A percentile compares a stretch with the other conserved stretches of the same genome.
These are phyloP conservation scores for Anomalospiza imberbis DNA, from an alignment of 2,797 vertebrate species.

Conservation along the genomic window DNA sequence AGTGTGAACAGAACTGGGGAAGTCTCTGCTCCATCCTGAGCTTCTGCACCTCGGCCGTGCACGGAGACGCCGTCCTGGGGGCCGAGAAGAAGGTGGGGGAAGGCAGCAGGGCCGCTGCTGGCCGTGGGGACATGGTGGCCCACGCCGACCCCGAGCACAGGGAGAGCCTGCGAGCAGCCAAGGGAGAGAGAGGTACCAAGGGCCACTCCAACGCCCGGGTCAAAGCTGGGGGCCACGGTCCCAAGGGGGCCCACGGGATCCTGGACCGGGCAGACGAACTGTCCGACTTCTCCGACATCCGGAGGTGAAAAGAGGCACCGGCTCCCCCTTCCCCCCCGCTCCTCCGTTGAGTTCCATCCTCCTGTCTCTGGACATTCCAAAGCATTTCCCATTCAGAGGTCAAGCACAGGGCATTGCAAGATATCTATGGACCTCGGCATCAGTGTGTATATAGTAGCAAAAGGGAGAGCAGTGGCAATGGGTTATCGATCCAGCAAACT, in stretches of 20 bases:
- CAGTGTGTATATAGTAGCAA: constrained; percentile 66
- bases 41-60: constrained; percentile 81
- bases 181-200: constrained; percentile 83
- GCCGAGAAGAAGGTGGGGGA: constrained; percentile 60
- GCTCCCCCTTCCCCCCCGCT: not conserved
- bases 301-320: constrained; percentile 85
- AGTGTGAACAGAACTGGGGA: constrained; percentile 97
- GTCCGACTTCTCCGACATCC: constrained; percentile 86
- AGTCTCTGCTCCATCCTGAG: constrained; percentile 94
- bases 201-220: constrained; percentile 76
- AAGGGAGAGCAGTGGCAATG: constrained; percentile 64
- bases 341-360: constrained; percentile 75
- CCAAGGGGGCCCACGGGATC: constrained; percentile 81
- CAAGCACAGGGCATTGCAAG: constrained; percentile 85
- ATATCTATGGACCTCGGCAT: constrained; percentile 72
- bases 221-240: constrained; percentile 72
- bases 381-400: constrained; percentile 89
- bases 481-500: constrained; percentile 38
- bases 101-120: constrained; percentile 33
- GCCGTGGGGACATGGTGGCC: constrained; percentile 61
- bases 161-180: constrained; percentile 75
- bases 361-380: constrained; percentile 91
- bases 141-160: constrained; percentile 74
- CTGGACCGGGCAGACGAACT: constrained; percentile 82
- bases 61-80: constrained; percentile 52